These are phyloP conservation scores for Ameiurus melas DNA, from an alignment of 2,113 vertebrate genomes.

Conservation along the genomic window DNA sequence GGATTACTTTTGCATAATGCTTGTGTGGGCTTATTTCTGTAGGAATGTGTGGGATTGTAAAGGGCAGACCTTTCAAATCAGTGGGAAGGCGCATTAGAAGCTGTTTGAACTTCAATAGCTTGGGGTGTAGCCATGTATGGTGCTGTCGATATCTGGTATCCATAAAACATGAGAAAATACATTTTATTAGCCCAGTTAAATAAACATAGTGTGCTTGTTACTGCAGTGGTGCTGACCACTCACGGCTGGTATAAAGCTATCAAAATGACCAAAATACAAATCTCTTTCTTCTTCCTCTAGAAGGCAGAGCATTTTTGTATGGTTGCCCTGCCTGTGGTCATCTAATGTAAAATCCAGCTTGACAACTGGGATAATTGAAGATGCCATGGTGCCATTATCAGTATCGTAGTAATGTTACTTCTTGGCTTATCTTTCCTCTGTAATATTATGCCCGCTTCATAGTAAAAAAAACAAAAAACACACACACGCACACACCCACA, in stretches of 20 bases:
- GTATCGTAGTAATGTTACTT: not conserved
- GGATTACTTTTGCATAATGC: not conserved
- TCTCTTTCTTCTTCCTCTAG: not conserved
- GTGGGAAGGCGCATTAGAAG: slow-evolving; percentile 30
- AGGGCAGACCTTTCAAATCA: slow-evolving; percentile 20
- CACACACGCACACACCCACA: too few relatives aligned
- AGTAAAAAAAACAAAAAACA: not conserved
- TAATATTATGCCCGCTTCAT: not conserved
- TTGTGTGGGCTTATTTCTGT: slow-evolving; percentile 26
- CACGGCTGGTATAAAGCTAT: not conserved
- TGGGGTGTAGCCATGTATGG: not conserved
- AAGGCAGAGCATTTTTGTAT: not conserved
- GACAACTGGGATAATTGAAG: not conserved
- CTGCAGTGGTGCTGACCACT: not conserved
- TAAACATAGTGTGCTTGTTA: not conserved
- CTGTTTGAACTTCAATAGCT: slow-evolving; percentile 52
- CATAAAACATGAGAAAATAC: not conserved
- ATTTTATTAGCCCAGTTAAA: not conserved
- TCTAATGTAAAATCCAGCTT: not conserved
- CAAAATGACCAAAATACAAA: not conserved
- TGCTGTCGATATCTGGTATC: slow-evolving; percentile 21
- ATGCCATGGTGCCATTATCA: not conserved
- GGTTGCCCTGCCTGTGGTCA: not conserved
- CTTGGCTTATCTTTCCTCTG: not conserved
- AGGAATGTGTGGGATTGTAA: not conserved